Conservation (phyloP, 2,113 vertebrate genomes). For the Laterallus jamaicensis region DNA sequence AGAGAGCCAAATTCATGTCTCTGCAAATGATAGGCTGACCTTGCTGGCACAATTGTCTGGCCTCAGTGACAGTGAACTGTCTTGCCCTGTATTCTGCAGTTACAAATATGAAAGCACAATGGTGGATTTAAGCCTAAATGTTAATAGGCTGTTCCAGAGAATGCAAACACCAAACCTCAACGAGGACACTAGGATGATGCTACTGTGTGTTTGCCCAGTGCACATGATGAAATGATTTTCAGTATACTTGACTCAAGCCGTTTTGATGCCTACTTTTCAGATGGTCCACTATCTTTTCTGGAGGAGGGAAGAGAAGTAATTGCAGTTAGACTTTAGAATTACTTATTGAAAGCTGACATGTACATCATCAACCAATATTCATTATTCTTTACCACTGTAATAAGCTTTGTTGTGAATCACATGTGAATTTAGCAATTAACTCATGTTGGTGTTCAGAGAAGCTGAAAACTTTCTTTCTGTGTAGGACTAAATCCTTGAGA, state of each 20-base stretch:
- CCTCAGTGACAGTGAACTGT: not conserved
- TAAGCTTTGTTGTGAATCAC: not conserved
- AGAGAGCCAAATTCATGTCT: not conserved
- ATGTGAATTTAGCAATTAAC: not conserved
- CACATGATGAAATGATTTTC: not conserved
- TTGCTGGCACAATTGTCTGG: not conserved
- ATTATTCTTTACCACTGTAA: not conserved
- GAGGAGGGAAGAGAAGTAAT: not conserved
- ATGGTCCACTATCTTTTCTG: not conserved
- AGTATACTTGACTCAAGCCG: not conserved
- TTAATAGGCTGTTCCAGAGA: not conserved
- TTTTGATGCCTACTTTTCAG: not conserved
- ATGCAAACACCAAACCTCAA: not conserved
- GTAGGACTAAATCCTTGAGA: not conserved
- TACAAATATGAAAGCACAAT: not conserved
- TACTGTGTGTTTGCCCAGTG: not conserved
- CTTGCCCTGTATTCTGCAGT: not conserved
- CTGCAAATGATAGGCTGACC: not conserved
- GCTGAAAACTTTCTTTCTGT: not conserved
- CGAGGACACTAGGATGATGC: not conserved
- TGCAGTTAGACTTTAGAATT: not conserved
- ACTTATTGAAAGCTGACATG: not conserved
- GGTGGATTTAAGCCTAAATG: not conserved
- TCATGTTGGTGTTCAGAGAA: not conserved
- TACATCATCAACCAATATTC: not conserved